Base-by-base conservation (phyloP, 2,113 vertebrate genomes). In the Hemicordylus capensis region DNA sequence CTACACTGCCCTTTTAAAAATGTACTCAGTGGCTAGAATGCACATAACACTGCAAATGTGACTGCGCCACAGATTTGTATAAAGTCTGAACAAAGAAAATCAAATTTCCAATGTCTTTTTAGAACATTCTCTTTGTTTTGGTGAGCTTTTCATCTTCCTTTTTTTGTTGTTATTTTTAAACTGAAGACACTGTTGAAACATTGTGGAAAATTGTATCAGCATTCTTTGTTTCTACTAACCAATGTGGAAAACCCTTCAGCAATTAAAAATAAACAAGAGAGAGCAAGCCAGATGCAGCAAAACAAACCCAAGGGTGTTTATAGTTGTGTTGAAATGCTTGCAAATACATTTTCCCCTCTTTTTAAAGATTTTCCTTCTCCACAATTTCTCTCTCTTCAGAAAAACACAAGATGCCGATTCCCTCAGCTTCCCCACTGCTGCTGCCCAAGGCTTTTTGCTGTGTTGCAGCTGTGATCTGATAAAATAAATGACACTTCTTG, bases 381-480 rank as follows among this genome's bases (percentile, higher is more conserved):
- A 72, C 42, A 79, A 61, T 87, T 92, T 77, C 90, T 61, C 17
- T 87, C 37, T 88, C 89, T 84, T 77, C 79, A 87, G 86, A 85
- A 72, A 86, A 59, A 63, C 56, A 54, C 37, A 89, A 92, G 89
- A 90, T 87, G 80, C 86, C 87, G 90, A 42, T 89, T 92, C 70
- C 85, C 69, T 86, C 80, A 89, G 89, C 88, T 90, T 85, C 78
- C 82, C 85, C 83, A 0, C 89, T 48, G 78, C 84, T 93, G 82
- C 89, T 86, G 93, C 93, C 90, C 80, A 88, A 89, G 94, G 91
- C 91, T 91, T 93, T 93, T 92, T 90, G 67, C 82, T 93, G 69
- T 64, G 31, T 85, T 90, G 86, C 91, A 93, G 93, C 94, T 95
- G 94, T 90, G 88, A 88, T 90, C 58, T 75, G 7, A 86, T 90